Evolutionary conservation across 2,888 invertebrate genomes (phyloP).

Genomic region (Schizotus pectinicornis): DNA sequence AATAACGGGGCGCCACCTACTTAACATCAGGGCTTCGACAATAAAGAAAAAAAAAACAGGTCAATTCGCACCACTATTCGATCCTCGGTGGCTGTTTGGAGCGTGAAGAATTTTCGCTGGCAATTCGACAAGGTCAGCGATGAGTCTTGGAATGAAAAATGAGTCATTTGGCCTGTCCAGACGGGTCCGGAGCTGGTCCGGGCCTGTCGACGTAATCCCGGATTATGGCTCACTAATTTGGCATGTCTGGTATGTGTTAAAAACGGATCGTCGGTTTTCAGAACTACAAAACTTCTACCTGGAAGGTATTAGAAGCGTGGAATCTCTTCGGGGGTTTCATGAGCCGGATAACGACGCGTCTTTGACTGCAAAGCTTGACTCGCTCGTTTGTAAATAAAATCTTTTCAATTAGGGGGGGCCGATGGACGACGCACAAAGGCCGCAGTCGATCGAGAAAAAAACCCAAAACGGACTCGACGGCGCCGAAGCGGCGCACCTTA

Average conservation of each 20-base stretch:
- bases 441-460: background rate
- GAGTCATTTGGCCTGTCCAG: constrained; percentile 9
- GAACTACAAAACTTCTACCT: constrained; percentile 32
- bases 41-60: too few relatives aligned
- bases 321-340: constrained; percentile 8
- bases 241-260: constrained; percentile 28
- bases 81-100: too few relatives aligned
- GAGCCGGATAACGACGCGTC: background rate
- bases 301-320: constrained; percentile 26
- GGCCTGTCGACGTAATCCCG: constrained; percentile 9
- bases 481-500: too few relatives aligned
- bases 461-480: too few relatives aligned
- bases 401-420: background rate
- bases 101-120: too few relatives aligned
- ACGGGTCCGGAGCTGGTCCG: constrained; percentile 11
- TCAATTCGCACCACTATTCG: too few relatives aligned
- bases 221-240: constrained; percentile 32
- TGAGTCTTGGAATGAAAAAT: background rate
- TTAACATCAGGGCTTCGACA: too few relatives aligned
- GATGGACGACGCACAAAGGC: background rate
- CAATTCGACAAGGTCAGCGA: constrained; percentile 17
- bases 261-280: constrained; percentile 4
- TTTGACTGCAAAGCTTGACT: background rate
- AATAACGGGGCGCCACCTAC: too few relatives aligned
- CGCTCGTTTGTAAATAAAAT: constrained; percentile 4